Evolutionary conservation across 1,140 invertebrate species (phyloP).

Genomic region (Brachionus rotundiformis): DNA sequence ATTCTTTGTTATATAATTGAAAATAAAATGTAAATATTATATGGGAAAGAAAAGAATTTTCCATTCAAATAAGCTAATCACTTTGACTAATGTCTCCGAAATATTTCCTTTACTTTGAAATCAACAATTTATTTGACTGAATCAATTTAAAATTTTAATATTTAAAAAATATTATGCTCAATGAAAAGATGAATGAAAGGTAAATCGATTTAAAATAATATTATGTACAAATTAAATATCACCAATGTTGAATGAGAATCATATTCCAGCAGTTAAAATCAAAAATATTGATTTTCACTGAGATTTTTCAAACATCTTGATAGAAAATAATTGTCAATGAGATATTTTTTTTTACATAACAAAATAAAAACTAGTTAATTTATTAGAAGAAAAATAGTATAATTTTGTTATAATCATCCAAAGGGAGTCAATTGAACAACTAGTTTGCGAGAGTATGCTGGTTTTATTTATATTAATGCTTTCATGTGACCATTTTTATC

Average conservation of each 20-base stretch:
- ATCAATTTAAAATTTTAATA: constrained; percentile 10
- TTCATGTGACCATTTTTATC: neutral
- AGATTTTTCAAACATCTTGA: constrained; percentile 3
- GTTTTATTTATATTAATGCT: neutral
- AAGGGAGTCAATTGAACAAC: neutral
- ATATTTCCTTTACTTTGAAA: constrained; percentile 15
- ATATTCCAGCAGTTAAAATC: neutral
- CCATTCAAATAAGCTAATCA: neutral
- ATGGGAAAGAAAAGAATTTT: neutral
- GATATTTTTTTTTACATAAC: neutral
- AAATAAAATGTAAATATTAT: neutral
- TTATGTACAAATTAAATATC: neutral
- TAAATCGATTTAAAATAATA: constrained; percentile 7
- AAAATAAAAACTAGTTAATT: neutral
- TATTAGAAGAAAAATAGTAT: neutral
- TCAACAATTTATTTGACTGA: neutral
- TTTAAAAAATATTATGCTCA: neutral
- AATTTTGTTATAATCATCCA: too few relatives aligned
- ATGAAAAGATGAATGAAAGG: neutral
- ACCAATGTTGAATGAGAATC: constrained; percentile 13
- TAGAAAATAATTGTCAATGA: neutral
- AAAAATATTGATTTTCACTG: neutral
- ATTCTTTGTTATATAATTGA: neutral
- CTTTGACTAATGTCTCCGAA: constrained; percentile 5
- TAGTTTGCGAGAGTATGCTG: too few relatives aligned